These are phyloP conservation scores for Fissipunctia ypsillon DNA, from an alignment of 2,888 invertebrate species.

Conservation along the genomic window DNA sequence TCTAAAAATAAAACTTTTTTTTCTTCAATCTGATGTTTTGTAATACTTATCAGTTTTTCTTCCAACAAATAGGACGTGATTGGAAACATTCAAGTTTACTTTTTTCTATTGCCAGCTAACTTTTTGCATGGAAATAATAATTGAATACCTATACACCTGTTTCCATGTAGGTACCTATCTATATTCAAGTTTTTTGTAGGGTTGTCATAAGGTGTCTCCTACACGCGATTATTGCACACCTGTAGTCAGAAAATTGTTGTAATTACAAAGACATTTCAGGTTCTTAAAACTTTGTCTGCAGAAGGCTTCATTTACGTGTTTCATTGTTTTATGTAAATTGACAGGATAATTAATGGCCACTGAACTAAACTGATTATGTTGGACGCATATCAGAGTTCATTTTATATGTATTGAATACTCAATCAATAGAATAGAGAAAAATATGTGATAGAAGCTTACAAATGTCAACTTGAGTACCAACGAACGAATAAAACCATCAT, in stretches of 20 bases:
- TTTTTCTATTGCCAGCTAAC: constrained; percentile 28
- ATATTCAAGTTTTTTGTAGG: constrained; percentile 23
- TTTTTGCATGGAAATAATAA: constrained; percentile 42
- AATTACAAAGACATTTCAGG: constrained; percentile 48
- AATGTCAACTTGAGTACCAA: not conserved
- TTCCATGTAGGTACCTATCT: too few relatives aligned
- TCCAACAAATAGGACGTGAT: constrained; percentile 39
- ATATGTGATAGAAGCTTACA: too few relatives aligned
- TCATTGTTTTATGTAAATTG: constrained; percentile 50
- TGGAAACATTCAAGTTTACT: constrained; percentile 36
- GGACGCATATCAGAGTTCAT: not conserved
- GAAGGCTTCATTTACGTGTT: constrained; percentile 31
- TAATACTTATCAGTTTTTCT: constrained; percentile 23
- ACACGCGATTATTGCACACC: constrained; percentile 24
- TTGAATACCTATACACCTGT: constrained; percentile 46
- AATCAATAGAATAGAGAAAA: constrained; percentile 1
- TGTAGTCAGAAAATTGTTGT: constrained; percentile 44
- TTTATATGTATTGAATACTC: not conserved
- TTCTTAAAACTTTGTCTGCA: constrained; percentile 49
- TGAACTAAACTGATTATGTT: constrained; percentile 7
- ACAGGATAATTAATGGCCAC: not conserved
- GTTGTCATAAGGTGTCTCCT: constrained; percentile 27
- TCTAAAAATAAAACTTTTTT: constrained; percentile 22
- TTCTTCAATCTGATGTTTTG: constrained; percentile 9
- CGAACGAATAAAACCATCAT: constrained; percentile 43